phyloP scores from a whole-genome alignment of 2,797 vertebrate species.

The Centroberyx gerrardi region DNA sequence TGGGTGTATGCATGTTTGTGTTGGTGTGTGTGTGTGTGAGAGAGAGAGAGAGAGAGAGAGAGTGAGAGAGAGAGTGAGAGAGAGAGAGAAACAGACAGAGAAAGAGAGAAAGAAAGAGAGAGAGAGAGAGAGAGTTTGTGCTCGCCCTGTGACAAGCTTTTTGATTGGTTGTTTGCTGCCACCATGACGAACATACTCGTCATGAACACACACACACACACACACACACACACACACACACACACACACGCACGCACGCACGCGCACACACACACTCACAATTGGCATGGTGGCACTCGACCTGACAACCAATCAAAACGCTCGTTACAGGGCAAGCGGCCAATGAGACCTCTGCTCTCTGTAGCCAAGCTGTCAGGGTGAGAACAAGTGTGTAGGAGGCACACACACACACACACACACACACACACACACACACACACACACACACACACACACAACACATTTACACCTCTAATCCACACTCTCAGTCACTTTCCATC shows the following conservation, averaged over 20 bases:
- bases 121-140: no score
- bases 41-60: no score
- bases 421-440: no score
- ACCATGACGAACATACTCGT: not conserved
- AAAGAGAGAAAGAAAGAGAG: no score
- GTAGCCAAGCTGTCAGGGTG: constrained; percentile 72
- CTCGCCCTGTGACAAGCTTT: no score
- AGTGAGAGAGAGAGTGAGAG: no score
- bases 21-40: no score
- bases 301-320: constrained; percentile 71
- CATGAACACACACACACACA: not conserved
- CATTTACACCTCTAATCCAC: not conserved
- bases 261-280: constrained; percentile 35
- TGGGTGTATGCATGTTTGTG: no score
- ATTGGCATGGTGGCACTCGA: constrained; percentile 60
- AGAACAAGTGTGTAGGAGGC: constrained; percentile 63
- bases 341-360: constrained; percentile 74
- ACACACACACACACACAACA: no score
- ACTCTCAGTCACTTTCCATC: not conserved
- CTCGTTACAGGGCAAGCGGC: constrained; percentile 55
- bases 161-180: no score
- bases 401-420: no score
- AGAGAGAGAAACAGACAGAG: no score
- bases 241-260: not conserved
- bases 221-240: not conserved